Percentiles rank a stretch among this genome's conserved stretches.
Evolutionary conservation across 2,113 vertebrate species (phyloP).

Genomic region (rat (Rattus norvegicus)): DNA sequence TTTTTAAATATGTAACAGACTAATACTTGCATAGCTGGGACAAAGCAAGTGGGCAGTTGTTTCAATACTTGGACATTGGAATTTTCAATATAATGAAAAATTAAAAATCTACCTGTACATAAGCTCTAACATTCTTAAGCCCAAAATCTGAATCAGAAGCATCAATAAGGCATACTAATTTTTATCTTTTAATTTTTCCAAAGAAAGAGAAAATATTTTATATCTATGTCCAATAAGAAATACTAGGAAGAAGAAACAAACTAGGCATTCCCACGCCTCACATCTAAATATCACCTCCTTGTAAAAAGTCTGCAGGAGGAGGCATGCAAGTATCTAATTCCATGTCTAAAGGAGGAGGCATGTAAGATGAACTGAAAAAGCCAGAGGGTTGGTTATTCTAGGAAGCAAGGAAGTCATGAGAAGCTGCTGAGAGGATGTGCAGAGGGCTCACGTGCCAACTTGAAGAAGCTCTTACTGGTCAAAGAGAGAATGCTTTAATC

Average conservation of each 20-base stretch:
- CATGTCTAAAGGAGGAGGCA: not conserved
- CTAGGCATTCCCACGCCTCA: not conserved
- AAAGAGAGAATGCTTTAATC: not conserved
- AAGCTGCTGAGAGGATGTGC: not conserved
- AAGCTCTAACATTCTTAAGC: not conserved
- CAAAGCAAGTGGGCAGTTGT: not conserved
- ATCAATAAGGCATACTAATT: not conserved
- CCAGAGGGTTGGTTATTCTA: not conserved
- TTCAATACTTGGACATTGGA: not conserved
- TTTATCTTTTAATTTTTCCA: not conserved
- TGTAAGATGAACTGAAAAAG: not conserved
- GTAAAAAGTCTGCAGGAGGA: not conserved
- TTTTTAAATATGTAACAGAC: not conserved
- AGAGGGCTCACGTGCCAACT: not conserved
- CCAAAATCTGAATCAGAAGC: not conserved
- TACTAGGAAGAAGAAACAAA: slow-evolving; percentile 10
- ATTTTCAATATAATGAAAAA: not conserved
- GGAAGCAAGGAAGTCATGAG: not conserved
- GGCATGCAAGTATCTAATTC: not conserved
- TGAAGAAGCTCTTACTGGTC: not conserved
- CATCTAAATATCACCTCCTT: not conserved
- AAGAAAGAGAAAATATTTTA: not conserved
- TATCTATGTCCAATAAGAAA: not conserved
- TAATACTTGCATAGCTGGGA: not conserved
- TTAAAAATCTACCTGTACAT: not conserved